Conservation (phyloP, 2,797 vertebrate species). For the Sebastes jordani region DNA sequence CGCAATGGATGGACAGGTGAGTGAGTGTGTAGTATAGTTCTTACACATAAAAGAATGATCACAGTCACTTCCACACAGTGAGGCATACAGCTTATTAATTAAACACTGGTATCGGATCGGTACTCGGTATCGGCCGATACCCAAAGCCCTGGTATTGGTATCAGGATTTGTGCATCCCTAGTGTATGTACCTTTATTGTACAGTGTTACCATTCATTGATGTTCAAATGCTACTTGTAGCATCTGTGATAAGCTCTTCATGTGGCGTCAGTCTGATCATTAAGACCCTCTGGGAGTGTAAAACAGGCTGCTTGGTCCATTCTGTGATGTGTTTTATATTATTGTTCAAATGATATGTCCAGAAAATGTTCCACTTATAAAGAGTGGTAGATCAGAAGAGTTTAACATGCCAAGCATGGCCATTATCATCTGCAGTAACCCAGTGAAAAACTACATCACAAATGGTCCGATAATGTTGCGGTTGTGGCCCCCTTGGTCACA, state of each 20-base stretch:
- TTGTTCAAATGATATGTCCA: neutral
- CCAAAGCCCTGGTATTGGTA: too few relatives aligned
- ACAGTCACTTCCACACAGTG: rapidly evolving
- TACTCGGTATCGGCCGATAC: too few relatives aligned
- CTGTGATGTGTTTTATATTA: neutral
- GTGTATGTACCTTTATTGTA: neutral
- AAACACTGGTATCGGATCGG: too few relatives aligned
- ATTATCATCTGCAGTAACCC: neutral
- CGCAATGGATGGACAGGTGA: slow-evolving; percentile 95
- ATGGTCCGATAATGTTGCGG: neutral
- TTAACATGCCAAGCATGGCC: neutral
- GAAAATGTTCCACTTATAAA: neutral
- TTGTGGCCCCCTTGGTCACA: neutral
- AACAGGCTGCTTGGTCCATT: neutral
- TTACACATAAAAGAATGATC: too few relatives aligned
- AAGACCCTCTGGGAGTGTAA: neutral
- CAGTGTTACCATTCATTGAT: neutral
- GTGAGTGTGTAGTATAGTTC: slow-evolving; percentile 4
- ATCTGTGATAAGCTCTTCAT: neutral
- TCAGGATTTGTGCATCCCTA: too few relatives aligned
- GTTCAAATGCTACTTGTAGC: neutral
- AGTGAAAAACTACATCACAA: neutral
- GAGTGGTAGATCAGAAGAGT: neutral
- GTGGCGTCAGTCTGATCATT: neutral
- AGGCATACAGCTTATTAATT: too few relatives aligned